Base-by-base conservation (phyloP, 1,140 invertebrate genomes). In the Hirudo medicinalis region DNA sequence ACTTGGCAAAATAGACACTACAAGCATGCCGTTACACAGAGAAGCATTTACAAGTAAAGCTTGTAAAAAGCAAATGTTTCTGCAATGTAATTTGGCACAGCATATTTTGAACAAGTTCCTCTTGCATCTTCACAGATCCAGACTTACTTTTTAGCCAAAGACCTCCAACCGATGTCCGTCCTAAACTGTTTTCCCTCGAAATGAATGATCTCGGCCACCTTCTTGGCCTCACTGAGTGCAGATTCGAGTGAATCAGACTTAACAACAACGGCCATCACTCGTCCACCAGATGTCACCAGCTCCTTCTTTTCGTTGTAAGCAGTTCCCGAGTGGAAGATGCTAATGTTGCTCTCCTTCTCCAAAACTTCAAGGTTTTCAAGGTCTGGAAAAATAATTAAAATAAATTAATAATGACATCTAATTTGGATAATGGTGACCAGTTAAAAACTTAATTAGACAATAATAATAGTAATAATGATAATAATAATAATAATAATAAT, bases 81-180 rank as follows among this genome's bases (percentile, higher is more conserved):
- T 17, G 11, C 43, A 49, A 36, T 36, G 32, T 36, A 3, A 36
- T 36, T 36, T 20, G 32, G 20, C 5, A 15, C 49, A 55, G 53
- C 27, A 60, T 19, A 22, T 27, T 29, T 36, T 71, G 15, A 32
- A 2, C 22, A 22, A 63, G 57, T 63, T 32, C 22, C 57, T 57
- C 9, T 20, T 25, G 29, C 6, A 13, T 22, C 25, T 29, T 0
- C 32, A 70, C 11, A 32, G 17, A 29, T 53, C 27, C 54, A 22
- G 22, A 54, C 43, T 49, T 49, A 49, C 43, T 13, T 49, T 17
- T 49, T 36, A 8, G 40, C 22, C 73, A 94, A 88, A 63, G 89
- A 90, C 79, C 90, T 90, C 73, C 89, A 86, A 9, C 89, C 94
- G 80, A 97, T 97, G 79, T 98, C 95, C 72, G 83, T 89, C 75